Conservation (phyloP, 2,113 vertebrate species). For the Gopherus flavomarginatus region DNA sequence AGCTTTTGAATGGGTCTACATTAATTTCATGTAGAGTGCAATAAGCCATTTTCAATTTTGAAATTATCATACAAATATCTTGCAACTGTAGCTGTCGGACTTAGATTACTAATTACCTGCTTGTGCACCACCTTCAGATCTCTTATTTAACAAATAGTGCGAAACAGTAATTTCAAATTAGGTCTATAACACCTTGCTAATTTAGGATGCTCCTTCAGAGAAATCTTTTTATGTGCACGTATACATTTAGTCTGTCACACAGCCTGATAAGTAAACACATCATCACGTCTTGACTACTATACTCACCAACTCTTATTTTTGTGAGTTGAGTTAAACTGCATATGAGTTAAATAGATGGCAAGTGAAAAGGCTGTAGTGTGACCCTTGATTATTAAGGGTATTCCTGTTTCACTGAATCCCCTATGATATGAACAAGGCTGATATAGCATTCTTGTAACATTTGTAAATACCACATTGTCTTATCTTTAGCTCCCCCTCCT, state of each 20-base stretch:
- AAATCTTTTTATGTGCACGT: background rate
- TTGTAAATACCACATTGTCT: background rate
- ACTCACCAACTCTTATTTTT: background rate
- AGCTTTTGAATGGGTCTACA: slow-evolving; percentile 59
- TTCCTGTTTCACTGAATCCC: background rate
- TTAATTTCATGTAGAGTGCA: slow-evolving; percentile 67
- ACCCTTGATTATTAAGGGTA: background rate
- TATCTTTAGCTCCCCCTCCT: background rate
- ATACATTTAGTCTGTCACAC: background rate
- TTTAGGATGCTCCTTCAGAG: background rate
- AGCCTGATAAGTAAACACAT: background rate
- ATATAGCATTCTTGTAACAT: background rate
- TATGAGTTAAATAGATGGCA: background rate
- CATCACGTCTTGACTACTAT: accelerated
- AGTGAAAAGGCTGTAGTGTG: background rate
- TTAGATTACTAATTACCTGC: slow-evolving; percentile 73
- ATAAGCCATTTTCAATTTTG: slow-evolving; percentile 72
- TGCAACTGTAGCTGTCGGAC: slow-evolving; percentile 71
- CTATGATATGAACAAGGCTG: background rate
- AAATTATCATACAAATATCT: slow-evolving; percentile 73
- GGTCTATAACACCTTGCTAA: background rate
- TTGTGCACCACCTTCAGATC: slow-evolving; percentile 53
- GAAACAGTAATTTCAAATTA: slow-evolving; percentile 56
- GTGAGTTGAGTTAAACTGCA: background rate
- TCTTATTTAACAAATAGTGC: slow-evolving; percentile 32